Conservation (phyloP, 2,113 vertebrate genomes). For the Erythrocercus mccallii region DNA sequence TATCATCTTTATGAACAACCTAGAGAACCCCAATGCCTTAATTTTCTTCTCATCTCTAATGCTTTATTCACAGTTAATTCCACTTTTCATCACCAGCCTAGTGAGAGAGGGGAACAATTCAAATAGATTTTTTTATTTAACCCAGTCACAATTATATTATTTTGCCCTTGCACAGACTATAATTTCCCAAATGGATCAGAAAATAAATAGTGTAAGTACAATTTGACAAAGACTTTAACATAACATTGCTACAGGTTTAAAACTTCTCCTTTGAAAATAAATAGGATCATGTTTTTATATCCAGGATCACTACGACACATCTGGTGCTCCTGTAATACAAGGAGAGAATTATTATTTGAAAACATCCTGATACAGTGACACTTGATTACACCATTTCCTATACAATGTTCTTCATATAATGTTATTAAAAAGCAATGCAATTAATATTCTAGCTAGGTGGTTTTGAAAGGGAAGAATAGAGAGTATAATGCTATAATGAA, state of each 20-base stretch:
- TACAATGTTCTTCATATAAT: background rate
- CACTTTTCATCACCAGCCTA: background rate
- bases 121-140: background rate
- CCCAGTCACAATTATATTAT: background rate
- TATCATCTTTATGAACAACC: background rate
- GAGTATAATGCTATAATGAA: background rate
- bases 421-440: background rate
- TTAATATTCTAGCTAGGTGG: background rate
- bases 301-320: background rate
- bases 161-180: background rate
- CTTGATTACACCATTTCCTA: background rate
- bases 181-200: background rate
- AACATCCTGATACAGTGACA: background rate
- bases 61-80: background rate
- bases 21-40: background rate
- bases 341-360: background rate
- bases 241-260: background rate
- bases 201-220: background rate
- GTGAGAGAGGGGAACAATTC: background rate
- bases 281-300: background rate
- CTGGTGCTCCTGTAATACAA: background rate
- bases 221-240: background rate
- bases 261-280: background rate
- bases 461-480: background rate
- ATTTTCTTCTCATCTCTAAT: background rate